Percentiles rank a stretch among this genome's conserved stretches.
Evolutionary conservation across 2,797 vertebrate genomes (phyloP).

Genomic region (Epinephelus awoara): DNA sequence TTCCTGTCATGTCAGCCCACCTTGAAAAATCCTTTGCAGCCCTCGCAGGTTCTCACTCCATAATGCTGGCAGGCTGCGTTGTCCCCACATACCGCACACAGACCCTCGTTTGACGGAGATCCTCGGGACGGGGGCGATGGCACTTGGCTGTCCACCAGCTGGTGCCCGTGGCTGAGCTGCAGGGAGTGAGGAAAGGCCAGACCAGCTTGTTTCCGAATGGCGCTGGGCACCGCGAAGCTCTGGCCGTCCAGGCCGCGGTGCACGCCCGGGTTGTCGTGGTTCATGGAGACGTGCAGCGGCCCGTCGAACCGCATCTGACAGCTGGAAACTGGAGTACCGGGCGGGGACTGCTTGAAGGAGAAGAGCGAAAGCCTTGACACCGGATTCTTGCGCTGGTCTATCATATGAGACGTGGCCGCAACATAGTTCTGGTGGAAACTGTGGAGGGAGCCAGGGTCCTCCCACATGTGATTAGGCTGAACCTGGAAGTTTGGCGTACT

Average conservation of each 20-base stretch:
- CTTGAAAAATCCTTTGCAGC: constrained; percentile 99
- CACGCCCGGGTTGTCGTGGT: constrained; percentile 90
- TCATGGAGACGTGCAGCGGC: constrained; percentile 96
- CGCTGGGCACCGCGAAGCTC: constrained; percentile 93
- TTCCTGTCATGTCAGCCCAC: constrained; percentile 75
- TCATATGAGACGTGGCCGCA: constrained; percentile 93
- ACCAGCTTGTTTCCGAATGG: constrained; percentile 93
- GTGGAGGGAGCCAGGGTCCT: constrained; percentile 97
- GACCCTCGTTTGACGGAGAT: constrained; percentile 97
- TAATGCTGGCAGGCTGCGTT: constrained; percentile 99
- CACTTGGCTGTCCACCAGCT: constrained; percentile 96
- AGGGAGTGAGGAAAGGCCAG: constrained; percentile 95
- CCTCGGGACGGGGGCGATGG: constrained; percentile 96
- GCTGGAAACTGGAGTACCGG: constrained; percentile 95
- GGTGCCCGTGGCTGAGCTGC: constrained; percentile 94
- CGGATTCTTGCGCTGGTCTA: constrained; percentile 95
- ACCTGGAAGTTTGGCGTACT: constrained; percentile 95
- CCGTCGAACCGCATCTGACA: constrained; percentile 99
- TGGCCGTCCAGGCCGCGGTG: constrained; percentile 94
- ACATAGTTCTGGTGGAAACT: constrained; percentile 99
- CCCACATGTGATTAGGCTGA: constrained; percentile 96
- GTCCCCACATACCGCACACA: constrained; percentile 98
- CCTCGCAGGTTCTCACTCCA: constrained; percentile 97
- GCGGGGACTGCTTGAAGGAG: constrained; percentile 99
- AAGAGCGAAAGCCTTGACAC: constrained; percentile 97